phyloP scores from a whole-genome alignment of 2,797 vertebrate genomes.

The Naso thynnoides region DNA sequence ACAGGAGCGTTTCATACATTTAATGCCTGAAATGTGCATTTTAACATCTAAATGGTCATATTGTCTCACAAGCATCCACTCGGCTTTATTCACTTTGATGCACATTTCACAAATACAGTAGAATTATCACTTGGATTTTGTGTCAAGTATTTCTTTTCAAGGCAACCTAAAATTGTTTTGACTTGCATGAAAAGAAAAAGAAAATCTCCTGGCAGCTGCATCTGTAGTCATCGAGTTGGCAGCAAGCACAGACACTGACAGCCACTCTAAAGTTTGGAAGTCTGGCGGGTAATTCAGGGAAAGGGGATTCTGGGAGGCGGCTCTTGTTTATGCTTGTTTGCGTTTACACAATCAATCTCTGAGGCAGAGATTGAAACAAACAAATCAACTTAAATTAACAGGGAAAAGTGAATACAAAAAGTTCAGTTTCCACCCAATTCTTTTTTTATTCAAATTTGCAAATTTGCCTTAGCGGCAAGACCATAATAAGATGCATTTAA shows the following conservation, averaged over 20 bases:
- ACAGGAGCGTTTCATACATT: slow-evolving; percentile 1
- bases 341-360: neutral
- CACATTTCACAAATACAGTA: slow-evolving; percentile 14
- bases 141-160: slow-evolving; percentile 36
- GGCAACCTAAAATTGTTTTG: slow-evolving; percentile 46
- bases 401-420: neutral
- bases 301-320: slow-evolving; percentile 3
- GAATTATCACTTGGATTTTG: slow-evolving; percentile 27
- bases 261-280: slow-evolving; percentile 25
- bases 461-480: neutral
- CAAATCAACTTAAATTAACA: neutral
- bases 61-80: neutral
- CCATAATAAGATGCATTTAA: neutral
- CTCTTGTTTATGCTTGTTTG: neutral
- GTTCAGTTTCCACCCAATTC: neutral
- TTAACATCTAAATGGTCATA: slow-evolving; percentile 1
- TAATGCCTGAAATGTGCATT: neutral
- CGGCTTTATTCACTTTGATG: slow-evolving; percentile 13
- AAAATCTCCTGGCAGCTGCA: slow-evolving; percentile 50
- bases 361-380: neutral
- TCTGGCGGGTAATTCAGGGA: slow-evolving; percentile 7
- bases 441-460: neutral
- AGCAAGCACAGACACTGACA: slow-evolving; percentile 22
- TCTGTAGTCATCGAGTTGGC: slow-evolving; percentile 34
- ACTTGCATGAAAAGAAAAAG: slow-evolving; percentile 24